Evolutionary conservation across 2,113 vertebrate genomes (phyloP).

Genomic region (Chaetura pelagica): DNA sequence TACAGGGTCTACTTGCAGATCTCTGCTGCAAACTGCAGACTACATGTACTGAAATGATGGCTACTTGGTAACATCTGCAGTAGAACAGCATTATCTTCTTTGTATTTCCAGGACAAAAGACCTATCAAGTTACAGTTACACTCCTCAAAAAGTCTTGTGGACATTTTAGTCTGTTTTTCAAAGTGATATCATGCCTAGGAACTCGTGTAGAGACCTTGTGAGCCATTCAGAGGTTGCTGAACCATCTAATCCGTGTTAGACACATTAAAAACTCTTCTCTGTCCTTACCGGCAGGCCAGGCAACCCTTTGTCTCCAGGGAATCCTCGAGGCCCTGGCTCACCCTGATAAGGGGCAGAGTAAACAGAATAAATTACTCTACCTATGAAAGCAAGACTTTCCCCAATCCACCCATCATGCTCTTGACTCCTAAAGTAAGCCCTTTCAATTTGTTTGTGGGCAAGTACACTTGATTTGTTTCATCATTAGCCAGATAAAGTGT

Average conservation of each 20-base stretch:
- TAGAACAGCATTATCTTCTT: background rate
- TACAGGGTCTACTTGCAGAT: background rate
- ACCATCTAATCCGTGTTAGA: background rate
- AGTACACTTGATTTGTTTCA: background rate
- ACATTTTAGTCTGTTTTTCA: background rate
- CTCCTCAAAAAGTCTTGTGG: background rate
- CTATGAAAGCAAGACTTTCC: background rate
- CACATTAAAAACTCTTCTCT: background rate
- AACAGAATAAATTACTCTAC: background rate
- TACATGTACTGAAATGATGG: background rate
- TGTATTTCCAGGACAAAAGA: background rate
- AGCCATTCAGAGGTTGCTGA: background rate
- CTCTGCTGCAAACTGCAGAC: background rate
- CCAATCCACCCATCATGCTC: background rate
- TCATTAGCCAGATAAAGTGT: background rate
- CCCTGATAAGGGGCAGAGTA: constrained; percentile 78
- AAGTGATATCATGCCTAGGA: background rate
- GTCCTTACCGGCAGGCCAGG: constrained; percentile 82
- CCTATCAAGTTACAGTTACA: background rate
- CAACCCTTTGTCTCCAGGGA: constrained; percentile 75
- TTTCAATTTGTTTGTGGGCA: background rate
- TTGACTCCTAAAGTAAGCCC: background rate
- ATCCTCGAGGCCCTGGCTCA: constrained; percentile 80
- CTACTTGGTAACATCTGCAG: rapidly evolving
- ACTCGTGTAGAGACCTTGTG: background rate